A percentile compares a stretch with the other conserved stretches of the same genome.
phyloP scores from a whole-genome alignment of 2,888 invertebrate species.

The Lithodes maja region DNA sequence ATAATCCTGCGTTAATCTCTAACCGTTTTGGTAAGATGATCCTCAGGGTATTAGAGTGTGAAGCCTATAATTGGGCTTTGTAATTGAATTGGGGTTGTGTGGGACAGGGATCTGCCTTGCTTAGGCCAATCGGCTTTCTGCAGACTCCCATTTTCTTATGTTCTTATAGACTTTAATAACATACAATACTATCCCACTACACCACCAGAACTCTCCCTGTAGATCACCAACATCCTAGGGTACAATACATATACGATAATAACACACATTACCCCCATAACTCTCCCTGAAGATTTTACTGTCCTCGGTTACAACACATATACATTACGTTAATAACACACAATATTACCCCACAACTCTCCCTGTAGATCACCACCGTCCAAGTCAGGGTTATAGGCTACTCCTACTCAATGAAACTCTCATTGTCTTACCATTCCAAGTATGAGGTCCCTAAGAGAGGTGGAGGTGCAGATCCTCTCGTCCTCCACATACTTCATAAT shows the following conservation, averaged over 20 bases:
- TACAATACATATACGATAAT: not conserved
- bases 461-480: constrained; percentile 38
- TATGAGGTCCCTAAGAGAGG: constrained; percentile 26
- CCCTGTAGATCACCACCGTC: too few relatives aligned
- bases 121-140: too few relatives aligned
- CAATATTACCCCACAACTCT: constrained; percentile 17
- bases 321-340: not conserved
- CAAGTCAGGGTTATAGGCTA: not conserved
- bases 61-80: too few relatives aligned
- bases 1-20: too few relatives aligned
- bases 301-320: not conserved
- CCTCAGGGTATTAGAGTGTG: too few relatives aligned
- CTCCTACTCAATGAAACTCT: not conserved
- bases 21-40: too few relatives aligned
- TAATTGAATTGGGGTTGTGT: too few relatives aligned
- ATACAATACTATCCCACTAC: not conserved
- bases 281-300: not conserved
- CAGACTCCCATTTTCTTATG: too few relatives aligned
- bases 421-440: constrained; percentile 27
- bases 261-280: not conserved
- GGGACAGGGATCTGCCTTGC: too few relatives aligned
- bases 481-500: constrained; percentile 53
- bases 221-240: constrained; percentile 26
- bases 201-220: constrained; percentile 21
- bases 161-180: not conserved